phyloP scores from a whole-genome alignment of 2,113 vertebrate genomes.

The Motacilla tschutschensis region DNA sequence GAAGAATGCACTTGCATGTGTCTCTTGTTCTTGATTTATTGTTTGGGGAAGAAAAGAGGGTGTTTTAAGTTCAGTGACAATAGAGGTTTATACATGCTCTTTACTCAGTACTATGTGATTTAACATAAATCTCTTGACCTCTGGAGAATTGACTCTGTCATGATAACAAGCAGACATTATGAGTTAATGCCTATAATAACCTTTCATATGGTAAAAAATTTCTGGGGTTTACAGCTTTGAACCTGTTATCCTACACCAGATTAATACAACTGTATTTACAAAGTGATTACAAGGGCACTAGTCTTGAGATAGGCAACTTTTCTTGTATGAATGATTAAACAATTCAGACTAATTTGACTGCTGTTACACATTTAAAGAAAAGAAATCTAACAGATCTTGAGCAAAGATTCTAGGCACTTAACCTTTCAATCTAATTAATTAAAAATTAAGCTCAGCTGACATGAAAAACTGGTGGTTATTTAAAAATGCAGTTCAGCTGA shows the following conservation, averaged over 20 bases:
- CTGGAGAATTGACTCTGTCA: not conserved
- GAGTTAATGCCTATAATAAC: conserved; percentile 44
- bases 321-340: conserved; percentile 65
- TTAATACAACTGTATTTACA: conserved; percentile 61
- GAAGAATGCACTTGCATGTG: not conserved
- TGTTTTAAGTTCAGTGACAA: conserved; percentile 6
- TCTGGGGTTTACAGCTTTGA: conserved; percentile 75
- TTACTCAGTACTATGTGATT: not conserved
- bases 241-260: conserved; percentile 59
- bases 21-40: not conserved
- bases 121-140: not conserved
- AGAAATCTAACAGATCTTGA: not conserved
- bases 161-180: conserved; percentile 8
- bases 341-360: not conserved
- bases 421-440: not conserved
- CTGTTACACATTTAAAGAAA: not conserved
- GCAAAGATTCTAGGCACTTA: not conserved
- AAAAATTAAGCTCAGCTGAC: not conserved
- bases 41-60: not conserved
- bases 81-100: not conserved
- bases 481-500: not conserved
- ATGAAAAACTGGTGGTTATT: not conserved
- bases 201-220: conserved; percentile 70
- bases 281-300: conserved; percentile 40
- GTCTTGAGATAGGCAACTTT: conserved; percentile 30